A percentile compares a stretch with the other conserved stretches of the same genome.
Evolutionary conservation across 2,113 vertebrate genomes (phyloP).

Genomic region (Charina bottae): DNA sequence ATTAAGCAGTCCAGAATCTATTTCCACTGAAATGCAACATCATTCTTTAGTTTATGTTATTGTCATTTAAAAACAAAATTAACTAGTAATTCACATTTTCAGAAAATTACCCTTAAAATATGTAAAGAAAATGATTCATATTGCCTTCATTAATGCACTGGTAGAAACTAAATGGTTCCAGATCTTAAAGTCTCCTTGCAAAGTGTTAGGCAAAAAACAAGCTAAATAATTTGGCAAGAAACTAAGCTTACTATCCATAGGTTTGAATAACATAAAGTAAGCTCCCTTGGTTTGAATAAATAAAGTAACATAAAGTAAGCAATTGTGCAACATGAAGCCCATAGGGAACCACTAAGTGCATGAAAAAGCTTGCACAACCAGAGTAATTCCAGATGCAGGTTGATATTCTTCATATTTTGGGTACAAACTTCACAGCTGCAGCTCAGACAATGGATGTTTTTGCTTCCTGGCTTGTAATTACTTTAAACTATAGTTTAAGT

Average conservation of each 20-base stretch:
- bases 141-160: rapidly evolving
- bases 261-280: neutral
- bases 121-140: neutral
- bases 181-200: neutral
- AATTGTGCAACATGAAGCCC: neutral
- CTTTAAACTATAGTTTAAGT: neutral
- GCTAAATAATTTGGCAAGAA: neutral
- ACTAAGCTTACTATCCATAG: neutral
- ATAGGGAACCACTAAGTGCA: neutral
- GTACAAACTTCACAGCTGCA: neutral
- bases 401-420: neutral
- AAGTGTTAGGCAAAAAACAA: neutral
- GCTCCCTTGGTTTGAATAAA: neutral
- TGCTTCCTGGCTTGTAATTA: neutral
- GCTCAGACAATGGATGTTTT: neutral
- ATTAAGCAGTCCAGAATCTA: neutral
- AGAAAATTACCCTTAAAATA: conserved; percentile 47
- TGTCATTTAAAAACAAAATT: neutral
- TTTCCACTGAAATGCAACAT: neutral
- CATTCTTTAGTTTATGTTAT: neutral
- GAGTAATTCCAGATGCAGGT: neutral
- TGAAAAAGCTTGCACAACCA: neutral
- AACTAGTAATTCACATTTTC: conserved; percentile 47
- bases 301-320: neutral
- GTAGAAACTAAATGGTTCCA: neutral